Base-by-base conservation (phyloP, 92 coral and sea anemone genomes). In the Micromussa lordhowensis region DNA sequence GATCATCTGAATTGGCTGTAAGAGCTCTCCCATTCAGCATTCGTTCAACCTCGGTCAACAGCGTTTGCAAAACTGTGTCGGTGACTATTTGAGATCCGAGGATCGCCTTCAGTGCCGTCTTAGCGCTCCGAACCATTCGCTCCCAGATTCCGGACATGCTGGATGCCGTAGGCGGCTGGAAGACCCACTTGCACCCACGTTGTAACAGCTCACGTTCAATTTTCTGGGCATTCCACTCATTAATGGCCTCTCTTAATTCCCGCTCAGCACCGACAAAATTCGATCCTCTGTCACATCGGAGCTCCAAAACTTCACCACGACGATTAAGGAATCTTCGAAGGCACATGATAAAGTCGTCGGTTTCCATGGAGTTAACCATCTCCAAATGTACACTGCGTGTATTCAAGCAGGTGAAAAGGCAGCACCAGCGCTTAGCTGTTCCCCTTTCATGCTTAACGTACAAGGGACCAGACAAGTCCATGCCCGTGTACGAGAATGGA, bases 251-350 rank as follows among this genome's bases (percentile, higher is more conserved):
- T 79, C 88, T 87, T 48, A 95, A 82, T 79, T 95, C 98, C 34
- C 92, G 88, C 22, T 93, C 92, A 5, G 86, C 95, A 1, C 93
- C 94, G 10, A 93, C 94, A 70, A 95, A 93, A 77, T 95, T 95
- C 17, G 94, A 74, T 6, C 96, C 96, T 17, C 85, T 91, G 75
- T 94, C 91, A 29, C 91, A 92, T 32, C 88, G 7, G 74, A 68
- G 66, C 79, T 88, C 88, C 21, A 61, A 49, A 4, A 89, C 91
- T 53, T 91, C 88, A 17, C 96, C 95, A 77, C 93, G 72, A 48
- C 88, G 85, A 44, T 86, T 86, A 4, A 86, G 17, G 57, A 92
- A 92, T 10, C 95, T 32, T 36, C 90, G 79, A 7, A 92, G 85
- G 34, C 80, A 85, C 68, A 89, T 61, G 4, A 92, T 89, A 82